These are phyloP conservation scores for Aurelia sp. DNA, from an alignment of 30 jellyfish, hydroid and myxozoan species.

Conservation along the genomic window DNA sequence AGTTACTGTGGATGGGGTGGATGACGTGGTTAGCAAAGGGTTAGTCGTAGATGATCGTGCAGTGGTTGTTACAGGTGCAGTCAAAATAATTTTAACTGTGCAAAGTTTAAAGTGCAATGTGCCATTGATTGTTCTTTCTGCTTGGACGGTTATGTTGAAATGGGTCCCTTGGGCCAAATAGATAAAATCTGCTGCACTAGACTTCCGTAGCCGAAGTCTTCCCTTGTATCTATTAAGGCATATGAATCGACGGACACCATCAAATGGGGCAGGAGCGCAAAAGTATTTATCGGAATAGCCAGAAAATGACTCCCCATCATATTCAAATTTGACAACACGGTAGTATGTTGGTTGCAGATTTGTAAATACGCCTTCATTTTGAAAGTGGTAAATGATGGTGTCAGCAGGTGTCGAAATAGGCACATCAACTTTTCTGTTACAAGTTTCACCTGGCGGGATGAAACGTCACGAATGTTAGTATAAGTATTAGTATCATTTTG, in stretches of 20 bases:
- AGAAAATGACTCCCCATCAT: slow-evolving; percentile 13
- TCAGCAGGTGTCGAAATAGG: slow-evolving; percentile 6
- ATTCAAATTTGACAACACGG: slow-evolving; percentile 34
- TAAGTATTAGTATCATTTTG: too few species aligned
- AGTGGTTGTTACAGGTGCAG: background rate
- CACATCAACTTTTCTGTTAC: slow-evolving; percentile 15
- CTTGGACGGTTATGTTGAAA: slow-evolving; percentile 35
- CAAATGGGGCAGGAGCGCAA: slow-evolving; percentile 41
- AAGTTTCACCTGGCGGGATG: slow-evolving; percentile 26
- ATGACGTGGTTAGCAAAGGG: background rate
- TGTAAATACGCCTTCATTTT: slow-evolving; percentile 15
- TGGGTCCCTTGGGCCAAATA: slow-evolving; percentile 2
- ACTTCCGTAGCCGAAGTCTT: slow-evolving; percentile 29
- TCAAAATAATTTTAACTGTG: background rate
- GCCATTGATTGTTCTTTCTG: slow-evolving; percentile 33
- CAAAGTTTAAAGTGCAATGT: background rate
- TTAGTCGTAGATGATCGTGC: background rate
- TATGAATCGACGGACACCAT: slow-evolving; percentile 45
- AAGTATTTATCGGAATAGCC: slow-evolving; percentile 53
- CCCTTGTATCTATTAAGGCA: slow-evolving; percentile 65
- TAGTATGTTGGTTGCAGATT: slow-evolving; percentile 27
- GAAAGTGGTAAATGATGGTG: slow-evolving; percentile 32
- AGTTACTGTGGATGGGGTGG: background rate
- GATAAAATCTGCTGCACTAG: slow-evolving; percentile 5
- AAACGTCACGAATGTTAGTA: background rate